Evolutionary conservation across 2,797 vertebrate genomes (phyloP).

Genomic region (Rhinogobio ventralis): DNA sequence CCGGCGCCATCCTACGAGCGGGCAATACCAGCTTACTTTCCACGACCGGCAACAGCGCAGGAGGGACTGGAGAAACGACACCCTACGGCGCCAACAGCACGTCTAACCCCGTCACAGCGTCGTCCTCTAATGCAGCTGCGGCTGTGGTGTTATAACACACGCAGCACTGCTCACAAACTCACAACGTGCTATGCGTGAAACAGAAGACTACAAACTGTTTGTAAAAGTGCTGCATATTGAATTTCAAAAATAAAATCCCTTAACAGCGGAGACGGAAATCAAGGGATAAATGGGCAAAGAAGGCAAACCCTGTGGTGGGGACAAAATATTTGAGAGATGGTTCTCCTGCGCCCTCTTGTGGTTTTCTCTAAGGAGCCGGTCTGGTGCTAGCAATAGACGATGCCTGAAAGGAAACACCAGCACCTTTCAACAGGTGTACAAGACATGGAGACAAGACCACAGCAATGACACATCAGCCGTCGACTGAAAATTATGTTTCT

Average conservation of each 20-base stretch:
- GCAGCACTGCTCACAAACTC: conserved; percentile 64
- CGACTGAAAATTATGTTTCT: conserved; percentile 75
- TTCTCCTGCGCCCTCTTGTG: conserved; percentile 77
- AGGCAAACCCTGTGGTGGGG: not conserved
- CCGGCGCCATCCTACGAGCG: conserved; percentile 93
- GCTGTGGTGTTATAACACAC: conserved; percentile 96
- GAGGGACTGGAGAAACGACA: conserved; percentile 71
- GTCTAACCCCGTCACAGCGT: conserved; percentile 85
- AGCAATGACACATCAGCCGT: conserved; percentile 75
- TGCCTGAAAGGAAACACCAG: conserved; percentile 77
- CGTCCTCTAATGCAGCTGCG: conserved; percentile 78
- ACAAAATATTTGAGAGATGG: conserved; percentile 62
- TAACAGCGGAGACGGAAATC: conserved; percentile 41
- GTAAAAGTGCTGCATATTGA: conserved; percentile 81
- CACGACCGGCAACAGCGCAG: conserved; percentile 78
- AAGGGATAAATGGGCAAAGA: conserved; percentile 11
- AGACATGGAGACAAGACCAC: conserved; percentile 63
- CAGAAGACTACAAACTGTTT: conserved; percentile 79
- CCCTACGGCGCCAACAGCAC: conserved; percentile 82
- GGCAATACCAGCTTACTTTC: conserved; percentile 87
- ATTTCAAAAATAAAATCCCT: conserved; percentile 73
- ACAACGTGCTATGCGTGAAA: conserved; percentile 56
- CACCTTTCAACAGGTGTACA: conserved; percentile 76
- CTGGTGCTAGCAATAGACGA: conserved; percentile 79
- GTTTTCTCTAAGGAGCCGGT: conserved; percentile 78